A percentile compares a stretch with the other conserved stretches of the same genome.
phyloP scores from a whole-genome alignment of 1,140 invertebrate species.

The Drosophila elegans region DNA sequence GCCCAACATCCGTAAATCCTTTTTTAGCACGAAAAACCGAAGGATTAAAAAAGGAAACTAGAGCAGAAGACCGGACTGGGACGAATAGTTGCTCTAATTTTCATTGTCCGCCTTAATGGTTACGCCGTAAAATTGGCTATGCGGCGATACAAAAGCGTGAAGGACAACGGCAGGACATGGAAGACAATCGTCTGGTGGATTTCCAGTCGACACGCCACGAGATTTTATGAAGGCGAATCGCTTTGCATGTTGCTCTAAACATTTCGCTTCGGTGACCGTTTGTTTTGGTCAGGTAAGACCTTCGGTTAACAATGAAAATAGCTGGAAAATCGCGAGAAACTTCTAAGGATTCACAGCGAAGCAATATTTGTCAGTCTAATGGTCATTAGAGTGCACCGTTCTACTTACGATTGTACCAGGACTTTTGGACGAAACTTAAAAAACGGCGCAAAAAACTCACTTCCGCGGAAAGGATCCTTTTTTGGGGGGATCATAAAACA shows the following conservation, averaged over 20 bases:
- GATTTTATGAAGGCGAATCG: conserved; percentile 34
- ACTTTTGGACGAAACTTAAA: conserved; percentile 22
- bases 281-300: conserved; percentile 59
- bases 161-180: conserved; percentile 62
- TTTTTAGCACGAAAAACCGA: conserved; percentile 80
- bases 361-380: conserved; percentile 28
- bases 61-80: conserved; percentile 46
- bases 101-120: conserved; percentile 71
- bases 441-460: conserved; percentile 41
- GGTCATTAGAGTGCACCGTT: conserved; percentile 51
- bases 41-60: conserved; percentile 83
- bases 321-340: conserved; percentile 77
- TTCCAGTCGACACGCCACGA: conserved; percentile 40
- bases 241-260: conserved; percentile 23
- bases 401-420: conserved; percentile 61
- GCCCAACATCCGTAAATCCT: conserved; percentile 74
- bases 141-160: conserved; percentile 67
- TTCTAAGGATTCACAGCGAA: conserved; percentile 22
- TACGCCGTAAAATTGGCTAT: conserved; percentile 71
- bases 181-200: conserved; percentile 29
- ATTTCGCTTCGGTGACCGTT: conserved; percentile 34
- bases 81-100: conserved; percentile 78
- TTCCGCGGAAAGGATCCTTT: conserved; percentile 68
- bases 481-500: conserved; percentile 60
- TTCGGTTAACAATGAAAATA: conserved; percentile 70